Evolutionary conservation across 2,797 vertebrate species (phyloP).

Genomic region (Parotocinclus haroldoi): DNA sequence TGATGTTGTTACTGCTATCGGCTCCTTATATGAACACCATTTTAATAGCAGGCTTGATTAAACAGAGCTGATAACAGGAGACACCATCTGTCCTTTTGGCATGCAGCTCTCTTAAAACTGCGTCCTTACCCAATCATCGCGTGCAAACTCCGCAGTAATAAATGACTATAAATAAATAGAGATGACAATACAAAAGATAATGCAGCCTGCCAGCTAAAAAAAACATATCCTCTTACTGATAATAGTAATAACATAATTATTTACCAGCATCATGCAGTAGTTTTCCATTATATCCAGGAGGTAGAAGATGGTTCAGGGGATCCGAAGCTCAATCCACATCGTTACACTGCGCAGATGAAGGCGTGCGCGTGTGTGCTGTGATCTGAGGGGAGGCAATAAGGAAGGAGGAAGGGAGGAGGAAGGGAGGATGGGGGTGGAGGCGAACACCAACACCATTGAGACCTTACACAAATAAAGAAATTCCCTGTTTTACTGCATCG

Average conservation of each 20-base stretch:
- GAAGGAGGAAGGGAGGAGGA: slow-evolving; percentile 23
- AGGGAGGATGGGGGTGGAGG: neutral
- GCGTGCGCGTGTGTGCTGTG: neutral
- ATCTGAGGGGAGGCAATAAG: neutral
- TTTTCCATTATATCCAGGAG: neutral
- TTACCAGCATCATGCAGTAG: neutral
- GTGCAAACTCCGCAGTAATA: neutral
- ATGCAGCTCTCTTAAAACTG: neutral
- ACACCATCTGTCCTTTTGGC: slow-evolving; percentile 6
- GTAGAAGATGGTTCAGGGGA: neutral
- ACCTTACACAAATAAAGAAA: no score
- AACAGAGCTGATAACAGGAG: neutral
- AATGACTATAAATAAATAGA: neutral
- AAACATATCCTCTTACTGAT: no score
- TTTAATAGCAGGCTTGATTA: no score
- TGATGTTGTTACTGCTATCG: no score
- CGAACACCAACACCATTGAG: no score
- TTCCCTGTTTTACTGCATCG: no score
- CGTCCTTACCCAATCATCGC: neutral
- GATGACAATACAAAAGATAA: slow-evolving; percentile 2
- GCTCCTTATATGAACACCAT: no score
- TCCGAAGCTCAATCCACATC: slow-evolving; percentile 4
- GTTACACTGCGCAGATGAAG: slow-evolving; percentile 6
- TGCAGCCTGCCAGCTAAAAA: neutral
- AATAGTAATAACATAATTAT: neutral